Conservation (phyloP, 2,113 vertebrate genomes). For the Puntigrus tetrazona region DNA sequence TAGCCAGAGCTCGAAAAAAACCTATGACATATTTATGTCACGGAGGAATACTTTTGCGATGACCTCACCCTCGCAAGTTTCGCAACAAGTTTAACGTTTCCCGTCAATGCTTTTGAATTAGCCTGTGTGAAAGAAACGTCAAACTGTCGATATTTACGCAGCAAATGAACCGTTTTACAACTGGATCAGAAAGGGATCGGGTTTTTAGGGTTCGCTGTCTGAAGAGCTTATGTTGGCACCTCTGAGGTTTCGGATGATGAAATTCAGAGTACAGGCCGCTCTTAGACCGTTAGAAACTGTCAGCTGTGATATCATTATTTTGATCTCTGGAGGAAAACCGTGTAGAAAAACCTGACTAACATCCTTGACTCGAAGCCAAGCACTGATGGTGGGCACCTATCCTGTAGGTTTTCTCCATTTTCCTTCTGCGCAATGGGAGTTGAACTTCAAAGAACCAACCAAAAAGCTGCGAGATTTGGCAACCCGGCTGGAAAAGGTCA, state of each 20-base stretch:
- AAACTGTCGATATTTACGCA: conserved; percentile 44
- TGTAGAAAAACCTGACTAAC: neutral
- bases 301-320: neutral
- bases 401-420: neutral
- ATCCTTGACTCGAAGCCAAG: neutral
- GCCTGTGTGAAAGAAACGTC: conserved; percentile 28
- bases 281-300: neutral
- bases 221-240: conserved; percentile 33
- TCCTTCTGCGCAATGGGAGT: neutral
- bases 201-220: neutral
- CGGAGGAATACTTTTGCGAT: conserved; percentile 47
- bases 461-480: neutral
- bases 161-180: conserved; percentile 33
- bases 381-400: neutral
- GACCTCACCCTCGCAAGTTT: conserved; percentile 33
- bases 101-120: conserved; percentile 50
- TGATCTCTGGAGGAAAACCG: neutral
- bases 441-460: neutral
- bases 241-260: conserved; percentile 10
- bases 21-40: conserved; percentile 14
- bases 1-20: conserved; percentile 19
- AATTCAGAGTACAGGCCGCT: neutral
- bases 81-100: conserved; percentile 38
- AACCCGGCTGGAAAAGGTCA: neutral
- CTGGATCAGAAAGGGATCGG: neutral